Evolutionary conservation across 2,113 vertebrate species (phyloP), one percentile per base, ranked within the genome.

Genomic region (Mirza zaza): DNA sequence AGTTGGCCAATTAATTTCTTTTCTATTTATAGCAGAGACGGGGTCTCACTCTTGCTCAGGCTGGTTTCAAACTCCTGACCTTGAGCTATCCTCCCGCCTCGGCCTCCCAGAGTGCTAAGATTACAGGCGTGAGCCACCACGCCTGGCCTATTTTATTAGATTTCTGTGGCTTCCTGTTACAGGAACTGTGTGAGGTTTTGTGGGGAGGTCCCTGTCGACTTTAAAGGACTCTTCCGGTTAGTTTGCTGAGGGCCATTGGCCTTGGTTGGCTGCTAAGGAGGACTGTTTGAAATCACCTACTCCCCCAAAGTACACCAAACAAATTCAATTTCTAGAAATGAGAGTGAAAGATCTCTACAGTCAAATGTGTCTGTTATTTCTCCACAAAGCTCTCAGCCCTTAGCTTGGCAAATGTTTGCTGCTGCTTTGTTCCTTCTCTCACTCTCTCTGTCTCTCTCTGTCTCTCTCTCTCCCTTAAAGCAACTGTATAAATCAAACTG

Each of bases 141-240:
- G 6, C 42, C 42, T 6, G 42, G 42, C 48, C 48, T 97, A 75
- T 91, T 84, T 80, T 39, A 65, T 59, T 76, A 86, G 63, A 27
- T 90, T 87, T 92, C 83, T 88, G n/a, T 82, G 55, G 34, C 81
- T 95, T 95, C 71, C 94, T 79, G 42, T 88, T 68, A 81, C 5
- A 70, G 55, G 65, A 39, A 48, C 42, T 61, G 75, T 59, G 45
- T 80, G 42, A 73, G 42, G n/a, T 85, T 87, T 90, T 45, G 45
- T 3, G 12, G 67, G n/a, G 42, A 87, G 48, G 45, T 32, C 11
- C 36, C 29, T 3, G 68, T 39, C 90, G 42, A 90, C 68, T 96
- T 95, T 55, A 83, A 92, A 91, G 61, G 45, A 63, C n/a, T 65
- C 21, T 3, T 80, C 29, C 5, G 42, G 34, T 91, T 88, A 42